These are phyloP conservation scores for Ridgeia piscesae DNA, from an alignment of 1,140 invertebrate species.

Conservation along the genomic window DNA sequence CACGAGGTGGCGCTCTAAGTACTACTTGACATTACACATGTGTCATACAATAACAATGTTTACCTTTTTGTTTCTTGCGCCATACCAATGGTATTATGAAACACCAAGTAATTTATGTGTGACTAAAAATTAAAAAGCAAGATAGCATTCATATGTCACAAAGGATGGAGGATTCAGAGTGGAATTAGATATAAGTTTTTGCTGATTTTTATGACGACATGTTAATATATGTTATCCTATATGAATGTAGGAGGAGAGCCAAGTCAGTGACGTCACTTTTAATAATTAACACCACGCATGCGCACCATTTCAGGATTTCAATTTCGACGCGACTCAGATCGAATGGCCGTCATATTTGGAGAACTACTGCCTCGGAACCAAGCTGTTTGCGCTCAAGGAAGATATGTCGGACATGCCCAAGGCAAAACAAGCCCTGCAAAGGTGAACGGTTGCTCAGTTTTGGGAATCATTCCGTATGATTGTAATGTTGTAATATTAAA, in stretches of 20 bases:
- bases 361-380: conserved; percentile 53
- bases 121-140: background rate
- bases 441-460: background rate
- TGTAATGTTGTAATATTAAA: too few relatives aligned
- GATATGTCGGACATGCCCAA: conserved; percentile 47
- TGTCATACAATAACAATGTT: background rate
- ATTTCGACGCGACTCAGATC: conserved; percentile 51
- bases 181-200: too few relatives aligned
- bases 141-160: background rate
- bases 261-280: too few relatives aligned
- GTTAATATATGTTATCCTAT: background rate
- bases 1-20: conserved; percentile 31
- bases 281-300: too few relatives aligned
- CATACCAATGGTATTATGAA: background rate
- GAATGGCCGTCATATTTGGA: conserved; percentile 54
- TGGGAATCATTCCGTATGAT: too few relatives aligned
- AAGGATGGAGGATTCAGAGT: background rate
- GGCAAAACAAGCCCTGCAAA: conserved; percentile 36
- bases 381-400: conserved; percentile 52
- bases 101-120: background rate
- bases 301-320: conserved; percentile 33
- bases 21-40: background rate
- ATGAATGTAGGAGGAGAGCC: too few relatives aligned
- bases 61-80: too few relatives aligned
- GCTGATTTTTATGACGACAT: background rate